Percentiles rank a stretch among this genome's conserved stretches.
Evolutionary conservation across 2,888 invertebrate genomes (phyloP).

Genomic region (Erebia epiphron): DNA sequence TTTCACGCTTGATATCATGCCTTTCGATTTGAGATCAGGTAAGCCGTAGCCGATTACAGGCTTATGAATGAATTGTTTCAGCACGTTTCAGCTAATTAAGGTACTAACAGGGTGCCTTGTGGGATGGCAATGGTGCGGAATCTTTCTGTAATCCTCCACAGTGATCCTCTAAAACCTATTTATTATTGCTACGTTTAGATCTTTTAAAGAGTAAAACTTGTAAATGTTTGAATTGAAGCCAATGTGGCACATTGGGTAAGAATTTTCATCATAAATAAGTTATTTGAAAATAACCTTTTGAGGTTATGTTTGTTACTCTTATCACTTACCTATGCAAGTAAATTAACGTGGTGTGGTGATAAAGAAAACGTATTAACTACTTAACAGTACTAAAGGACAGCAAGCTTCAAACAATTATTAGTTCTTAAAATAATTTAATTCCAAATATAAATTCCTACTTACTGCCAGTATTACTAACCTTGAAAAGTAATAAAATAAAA

Average conservation of each 20-base stretch:
- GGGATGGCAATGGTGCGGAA: not conserved
- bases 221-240: not conserved
- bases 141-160: not conserved
- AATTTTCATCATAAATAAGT: not conserved
- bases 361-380: too few relatives aligned
- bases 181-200: not conserved
- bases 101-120: not conserved
- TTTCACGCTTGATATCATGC: constrained; percentile 73
- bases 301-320: not conserved
- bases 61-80: constrained; percentile 31
- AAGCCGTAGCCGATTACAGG: constrained; percentile 52
- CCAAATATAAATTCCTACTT: too few relatives aligned
- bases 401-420: too few relatives aligned
- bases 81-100: constrained; percentile 23
- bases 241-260: not conserved
- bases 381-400: too few relatives aligned
- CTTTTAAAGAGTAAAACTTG: not conserved
- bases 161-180: not conserved
- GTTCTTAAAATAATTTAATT: too few relatives aligned
- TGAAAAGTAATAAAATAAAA: too few relatives aligned
- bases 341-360: too few relatives aligned
- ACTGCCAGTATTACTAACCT: too few relatives aligned
- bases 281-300: not conserved
- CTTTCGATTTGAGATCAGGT: constrained; percentile 79
- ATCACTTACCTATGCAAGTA: too few relatives aligned